Evolutionary conservation across 2,113 vertebrate genomes (phyloP).

Genomic region (Probosciger aterrimus): DNA sequence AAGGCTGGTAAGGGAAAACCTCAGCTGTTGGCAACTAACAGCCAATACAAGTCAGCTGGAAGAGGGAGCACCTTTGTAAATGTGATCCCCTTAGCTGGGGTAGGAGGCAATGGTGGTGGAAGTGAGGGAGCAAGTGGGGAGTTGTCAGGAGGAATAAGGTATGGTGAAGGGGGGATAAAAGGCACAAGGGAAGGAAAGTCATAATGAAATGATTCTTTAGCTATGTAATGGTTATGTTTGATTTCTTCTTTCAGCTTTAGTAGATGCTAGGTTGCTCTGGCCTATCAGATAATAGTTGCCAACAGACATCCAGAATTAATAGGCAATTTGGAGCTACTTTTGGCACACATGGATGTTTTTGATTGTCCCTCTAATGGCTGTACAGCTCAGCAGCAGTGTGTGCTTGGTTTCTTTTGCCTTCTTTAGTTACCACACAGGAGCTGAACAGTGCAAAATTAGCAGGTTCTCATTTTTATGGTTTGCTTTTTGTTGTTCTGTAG

Average conservation of each 20-base stretch:
- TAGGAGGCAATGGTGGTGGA: no score
- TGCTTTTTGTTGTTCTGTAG: neutral
- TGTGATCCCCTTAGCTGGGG: rapidly evolving
- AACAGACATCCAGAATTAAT: neutral
- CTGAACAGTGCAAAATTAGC: neutral
- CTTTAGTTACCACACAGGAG: neutral
- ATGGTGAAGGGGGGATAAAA: neutral
- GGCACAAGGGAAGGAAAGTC: neutral
- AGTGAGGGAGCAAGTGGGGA: rapidly evolving
- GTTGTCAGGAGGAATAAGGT: neutral
- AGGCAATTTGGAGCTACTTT: neutral
- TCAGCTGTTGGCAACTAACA: neutral
- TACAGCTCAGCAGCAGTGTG: neutral
- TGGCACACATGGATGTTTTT: neutral
- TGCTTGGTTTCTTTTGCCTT: neutral
- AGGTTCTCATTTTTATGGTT: neutral
- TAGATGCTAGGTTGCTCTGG: neutral
- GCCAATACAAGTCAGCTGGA: neutral
- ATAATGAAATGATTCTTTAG: neutral
- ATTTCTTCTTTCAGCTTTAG: neutral
- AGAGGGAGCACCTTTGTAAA: neutral
- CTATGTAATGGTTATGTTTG: neutral
- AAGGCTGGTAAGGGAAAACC: neutral
- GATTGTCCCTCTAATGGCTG: neutral
- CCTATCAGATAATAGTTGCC: neutral